A percentile compares a stretch with the other conserved stretches of the same genome.
Evolutionary conservation across 2,797 vertebrate species (phyloP).

Genomic region (Threskiornis aethiopicus): DNA sequence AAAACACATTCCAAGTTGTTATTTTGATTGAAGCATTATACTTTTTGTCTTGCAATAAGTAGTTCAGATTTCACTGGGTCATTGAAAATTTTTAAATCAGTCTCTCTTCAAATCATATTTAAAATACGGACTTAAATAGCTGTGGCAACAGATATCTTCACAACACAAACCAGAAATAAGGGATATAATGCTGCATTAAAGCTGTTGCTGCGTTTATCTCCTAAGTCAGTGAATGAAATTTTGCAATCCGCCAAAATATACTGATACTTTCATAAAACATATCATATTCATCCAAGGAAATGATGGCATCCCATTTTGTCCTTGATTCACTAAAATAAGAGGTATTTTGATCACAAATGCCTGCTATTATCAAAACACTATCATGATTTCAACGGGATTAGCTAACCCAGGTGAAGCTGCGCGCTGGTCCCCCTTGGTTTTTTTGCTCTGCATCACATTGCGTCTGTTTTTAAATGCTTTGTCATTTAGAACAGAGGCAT

Average conservation of each 20-base stretch:
- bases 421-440: neutral
- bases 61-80: slow-evolving; percentile 34
- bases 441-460: neutral
- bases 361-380: neutral
- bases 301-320: neutral
- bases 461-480: neutral
- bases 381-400: neutral
- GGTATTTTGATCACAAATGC: neutral
- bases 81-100: neutral
- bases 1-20: slow-evolving; percentile 55
- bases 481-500: neutral
- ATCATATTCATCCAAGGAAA: neutral
- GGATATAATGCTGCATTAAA: neutral
- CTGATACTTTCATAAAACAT: neutral
- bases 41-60: neutral
- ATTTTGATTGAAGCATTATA: slow-evolving; percentile 19
- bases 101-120: neutral
- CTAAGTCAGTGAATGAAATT: neutral
- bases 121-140: neutral
- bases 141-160: neutral
- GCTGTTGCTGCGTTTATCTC: neutral
- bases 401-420: neutral
- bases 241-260: neutral
- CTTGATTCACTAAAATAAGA: neutral
- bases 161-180: neutral